Conservation (phyloP, 2,888 invertebrate species). For the Phytoseiulus persimilis region DNA sequence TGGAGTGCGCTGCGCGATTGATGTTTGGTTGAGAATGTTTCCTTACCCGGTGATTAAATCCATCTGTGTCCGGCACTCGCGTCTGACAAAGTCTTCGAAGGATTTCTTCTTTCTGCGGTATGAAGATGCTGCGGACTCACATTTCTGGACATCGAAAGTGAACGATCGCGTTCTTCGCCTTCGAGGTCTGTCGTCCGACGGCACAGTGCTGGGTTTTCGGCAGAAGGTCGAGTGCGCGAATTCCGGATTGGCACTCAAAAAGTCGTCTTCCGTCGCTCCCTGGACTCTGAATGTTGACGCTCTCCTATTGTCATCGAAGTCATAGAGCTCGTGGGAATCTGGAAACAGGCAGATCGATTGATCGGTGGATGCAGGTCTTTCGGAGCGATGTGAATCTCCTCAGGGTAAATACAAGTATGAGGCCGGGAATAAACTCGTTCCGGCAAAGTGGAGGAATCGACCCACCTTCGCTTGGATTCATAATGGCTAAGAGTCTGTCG, state of each 20-base stretch:
- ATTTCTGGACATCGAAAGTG: neutral
- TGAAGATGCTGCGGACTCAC: neutral
- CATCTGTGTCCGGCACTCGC: neutral
- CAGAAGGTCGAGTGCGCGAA: neutral
- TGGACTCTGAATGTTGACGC: neutral
- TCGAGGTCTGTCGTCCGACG: neutral
- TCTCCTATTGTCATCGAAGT: neutral
- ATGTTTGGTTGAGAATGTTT: neutral
- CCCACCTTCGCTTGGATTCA: neutral
- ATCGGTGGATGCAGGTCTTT: no score
- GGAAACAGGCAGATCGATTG: neutral
- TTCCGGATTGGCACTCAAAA: neutral
- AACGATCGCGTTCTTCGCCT: neutral
- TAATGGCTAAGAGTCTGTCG: neutral
- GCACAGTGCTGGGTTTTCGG: neutral
- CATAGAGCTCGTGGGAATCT: neutral
- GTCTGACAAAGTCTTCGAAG: slow-evolving; percentile 14
- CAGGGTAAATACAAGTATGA: no score
- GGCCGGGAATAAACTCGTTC: no score
- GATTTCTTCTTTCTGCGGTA: neutral
- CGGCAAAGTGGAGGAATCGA: neutral
- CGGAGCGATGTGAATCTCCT: no score
- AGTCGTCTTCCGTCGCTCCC: neutral
- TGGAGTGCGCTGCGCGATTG: no score
- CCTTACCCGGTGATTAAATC: neutral